A percentile compares a stretch with the other conserved stretches of the same genome.
Conservation (phyloP, 1,140 invertebrate genomes). For the Aphis gossypii region DNA sequence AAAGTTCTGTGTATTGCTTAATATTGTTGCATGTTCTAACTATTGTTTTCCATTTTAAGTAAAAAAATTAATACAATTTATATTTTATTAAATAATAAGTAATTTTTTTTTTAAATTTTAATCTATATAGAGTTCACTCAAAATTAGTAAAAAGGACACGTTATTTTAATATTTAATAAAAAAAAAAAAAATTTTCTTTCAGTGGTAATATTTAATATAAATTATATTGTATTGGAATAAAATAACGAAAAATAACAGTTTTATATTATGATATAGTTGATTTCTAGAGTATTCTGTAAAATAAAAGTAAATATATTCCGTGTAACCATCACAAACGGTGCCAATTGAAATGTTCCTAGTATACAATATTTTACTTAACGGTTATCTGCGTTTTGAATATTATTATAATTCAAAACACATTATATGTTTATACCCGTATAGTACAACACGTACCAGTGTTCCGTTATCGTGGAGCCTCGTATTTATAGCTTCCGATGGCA, state of each 20-base stretch:
- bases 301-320: not conserved
- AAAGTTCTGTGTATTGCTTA: not conserved
- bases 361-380: slow-evolving; percentile 14
- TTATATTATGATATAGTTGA: not conserved
- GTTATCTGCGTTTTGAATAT: slow-evolving; percentile 33
- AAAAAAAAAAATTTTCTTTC: not conserved
- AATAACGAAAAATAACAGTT: not conserved
- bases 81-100: not conserved
- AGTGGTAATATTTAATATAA: not conserved
- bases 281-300: not conserved
- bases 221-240: not conserved
- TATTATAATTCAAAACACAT: slow-evolving; percentile 51
- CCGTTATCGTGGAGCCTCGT: slow-evolving; percentile 16
- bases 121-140: not conserved
- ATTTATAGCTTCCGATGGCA: slow-evolving; percentile 52
- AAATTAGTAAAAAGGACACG: not conserved
- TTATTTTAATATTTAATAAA: not conserved
- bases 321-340: not conserved
- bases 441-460: slow-evolving; percentile 23
- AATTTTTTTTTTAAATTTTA: not conserved
- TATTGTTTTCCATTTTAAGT: not conserved
- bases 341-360: slow-evolving; percentile 6
- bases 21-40: too few relatives aligned
- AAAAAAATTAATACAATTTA: not conserved
- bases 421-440: slow-evolving; percentile 33